Evolutionary conservation across 2,888 invertebrate species (phyloP), one percentile per base, ranked within the genome.

Genomic region (Nomada flava): DNA sequence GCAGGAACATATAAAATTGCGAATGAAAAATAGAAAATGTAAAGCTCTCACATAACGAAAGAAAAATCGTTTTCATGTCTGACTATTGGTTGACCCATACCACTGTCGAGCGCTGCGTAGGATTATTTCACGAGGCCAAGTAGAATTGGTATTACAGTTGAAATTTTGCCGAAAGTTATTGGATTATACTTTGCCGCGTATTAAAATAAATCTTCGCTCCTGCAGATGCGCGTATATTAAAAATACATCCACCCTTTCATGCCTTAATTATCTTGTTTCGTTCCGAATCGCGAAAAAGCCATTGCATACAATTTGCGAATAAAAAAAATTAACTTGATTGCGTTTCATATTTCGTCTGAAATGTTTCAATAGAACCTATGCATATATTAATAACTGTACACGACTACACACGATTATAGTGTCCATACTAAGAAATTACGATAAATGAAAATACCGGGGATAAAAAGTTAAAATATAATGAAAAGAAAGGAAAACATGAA

Each of bases 11-110:
- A 15, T 4, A 13, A 57, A 29, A 36, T 1, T 4, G 10, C 63
- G n/a, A 5, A 50, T 15, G 18, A 13, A 18, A n/a, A 10, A 18
- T 5, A 10, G 2, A 13, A 0, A 2, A 69, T 36, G 15, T 18
- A 18, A n/a, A 29, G 13, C 2, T 50, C 23, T 15, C 15, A 9
- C 11, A 1, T 0, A 2, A n/a, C 23, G 15, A 20, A 23, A 47
- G 44, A 70, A 72, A 68, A 71, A n/a, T 13, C 13, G 10, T 20
- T 67, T n/a, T 10, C n/a, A 26, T 18, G 82, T 26, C 82, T 44
- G 82, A 76, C 52, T 47, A 62, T 26, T 55, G 52, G 60, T 11
- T 52, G 82, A 82, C 11, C 3, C 29, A 5, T 57, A 82, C 57
- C 53, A 82, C 82, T 82, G 76, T 18, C 55, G 36, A 52, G 44